These are phyloP conservation scores for Eudasyphora cyanicolor DNA, from an alignment of 2,888 invertebrate species.

Conservation along the genomic window DNA sequence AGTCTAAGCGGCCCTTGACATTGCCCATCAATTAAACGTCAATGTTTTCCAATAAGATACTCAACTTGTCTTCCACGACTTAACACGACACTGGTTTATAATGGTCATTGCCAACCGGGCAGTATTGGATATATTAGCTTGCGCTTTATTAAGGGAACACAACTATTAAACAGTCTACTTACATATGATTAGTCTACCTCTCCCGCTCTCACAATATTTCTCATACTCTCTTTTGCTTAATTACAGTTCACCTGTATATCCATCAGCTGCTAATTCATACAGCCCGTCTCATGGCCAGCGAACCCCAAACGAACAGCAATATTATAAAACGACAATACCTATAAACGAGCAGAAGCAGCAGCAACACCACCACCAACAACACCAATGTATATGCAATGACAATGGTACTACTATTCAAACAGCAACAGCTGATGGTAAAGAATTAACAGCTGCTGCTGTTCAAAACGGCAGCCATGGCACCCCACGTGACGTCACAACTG, in stretches of 20 bases:
- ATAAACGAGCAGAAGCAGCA: slow-evolving; percentile 64
- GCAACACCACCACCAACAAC: slow-evolving; percentile 67
- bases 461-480: slow-evolving; percentile 6
- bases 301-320: slow-evolving; percentile 72
- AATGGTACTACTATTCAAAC: slow-evolving; percentile 54
- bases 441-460: slow-evolving; percentile 40
- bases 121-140: no score
- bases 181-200: neutral
- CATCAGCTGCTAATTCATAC: slow-evolving; percentile 74
- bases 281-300: slow-evolving; percentile 75
- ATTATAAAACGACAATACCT: slow-evolving; percentile 66
- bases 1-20: no score
- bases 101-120: no score
- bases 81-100: no score
- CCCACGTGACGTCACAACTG: slow-evolving; percentile 66
- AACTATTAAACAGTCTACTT: neutral
- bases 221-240: neutral
- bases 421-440: slow-evolving; percentile 62
- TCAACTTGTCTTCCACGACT: no score
- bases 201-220: neutral
- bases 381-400: slow-evolving; percentile 63
- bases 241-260: slow-evolving; percentile 75
- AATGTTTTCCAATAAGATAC: no score
- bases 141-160: neutral
- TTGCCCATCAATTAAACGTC: no score